Base-by-base conservation (phyloP, 2,888 invertebrate species). In the Drosophila meridiana region DNA sequence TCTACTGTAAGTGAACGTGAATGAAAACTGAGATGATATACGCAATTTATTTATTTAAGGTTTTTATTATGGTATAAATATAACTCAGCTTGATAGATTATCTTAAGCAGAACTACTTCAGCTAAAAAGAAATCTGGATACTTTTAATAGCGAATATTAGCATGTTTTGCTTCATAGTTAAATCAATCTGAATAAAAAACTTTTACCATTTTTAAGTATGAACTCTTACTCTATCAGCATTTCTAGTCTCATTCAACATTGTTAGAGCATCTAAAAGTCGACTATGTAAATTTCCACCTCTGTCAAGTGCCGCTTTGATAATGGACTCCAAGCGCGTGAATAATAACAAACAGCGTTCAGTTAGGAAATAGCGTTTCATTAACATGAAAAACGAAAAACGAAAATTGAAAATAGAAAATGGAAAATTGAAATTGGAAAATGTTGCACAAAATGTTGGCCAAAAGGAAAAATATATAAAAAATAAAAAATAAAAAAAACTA, bases 301-400 rank as follows among this genome's bases (percentile, higher is more conserved):
- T 58, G 72, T 45, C 66, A 76, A 70, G 70, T 77, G 74, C 59
- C 69, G 71, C 61, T 76, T 82, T 87, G 80, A 87, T 90, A 87
- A 82, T 88, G 88, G 87, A 85, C 83, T 89, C 74, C 76, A 85
- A 81, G 87, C 91, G 90, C 91, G 90, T 90, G 81, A 88, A 90
- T 88, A 88, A 88, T 86, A 91, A 88, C 81, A 76, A 79, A 73
- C 83, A 77, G 77, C 78, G 72, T 59, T 57, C 82, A 69, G 86
- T 85, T 76, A 81, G 89, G 82, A 89, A 88, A 90, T 84, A 74
- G 90, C 84, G 89, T 87, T 89, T 86, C 83, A 89, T 84, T 89
- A 90, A 77, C 81, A 87, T 76, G 72, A 61, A 73, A 76, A 77
- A 83, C 58, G 66, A 82, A 82, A 81, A 69, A 71, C 71, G 72